Evolutionary conservation across 2,888 invertebrate species (phyloP).

Genomic region (Tyria jacobaeae): DNA sequence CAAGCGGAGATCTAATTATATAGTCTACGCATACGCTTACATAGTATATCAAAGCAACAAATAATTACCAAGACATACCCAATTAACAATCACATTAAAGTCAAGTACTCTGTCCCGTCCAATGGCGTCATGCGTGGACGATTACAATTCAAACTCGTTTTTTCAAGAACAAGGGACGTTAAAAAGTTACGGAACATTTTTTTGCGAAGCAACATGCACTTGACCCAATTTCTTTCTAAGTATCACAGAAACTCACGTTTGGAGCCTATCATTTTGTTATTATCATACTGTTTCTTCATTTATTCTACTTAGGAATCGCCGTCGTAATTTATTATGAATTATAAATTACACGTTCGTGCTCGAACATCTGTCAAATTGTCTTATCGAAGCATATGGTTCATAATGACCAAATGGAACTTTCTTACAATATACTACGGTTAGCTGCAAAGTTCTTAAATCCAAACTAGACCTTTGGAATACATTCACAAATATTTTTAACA

Average conservation of each 20-base stretch:
- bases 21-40: neutral
- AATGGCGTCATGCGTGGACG: conserved; percentile 19
- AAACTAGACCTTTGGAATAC: neutral
- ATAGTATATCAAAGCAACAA: too few relatives aligned
- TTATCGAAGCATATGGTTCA: conserved; percentile 62
- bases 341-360: conserved; percentile 65
- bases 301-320: conserved; percentile 50
- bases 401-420: conserved; percentile 66
- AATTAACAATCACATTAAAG: conserved; percentile 8
- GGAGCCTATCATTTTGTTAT: conserved; percentile 69
- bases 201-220: conserved; percentile 19
- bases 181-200: conserved; percentile 21
- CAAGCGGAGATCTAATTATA: neutral
- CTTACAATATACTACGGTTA: conserved; percentile 29
- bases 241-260: conserved; percentile 56
- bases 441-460: neutral
- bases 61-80: conserved; percentile 6
- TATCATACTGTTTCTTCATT: conserved; percentile 66
- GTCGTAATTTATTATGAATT: conserved; percentile 55
- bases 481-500: too few relatives aligned
- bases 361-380: conserved; percentile 55
- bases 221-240: conserved; percentile 36
- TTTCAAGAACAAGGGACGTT: conserved; percentile 11
- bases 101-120: conserved; percentile 11
- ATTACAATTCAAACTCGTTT: conserved; percentile 14